phyloP scores from a whole-genome alignment of 2,888 invertebrate species.

The Epinotia nisella region DNA sequence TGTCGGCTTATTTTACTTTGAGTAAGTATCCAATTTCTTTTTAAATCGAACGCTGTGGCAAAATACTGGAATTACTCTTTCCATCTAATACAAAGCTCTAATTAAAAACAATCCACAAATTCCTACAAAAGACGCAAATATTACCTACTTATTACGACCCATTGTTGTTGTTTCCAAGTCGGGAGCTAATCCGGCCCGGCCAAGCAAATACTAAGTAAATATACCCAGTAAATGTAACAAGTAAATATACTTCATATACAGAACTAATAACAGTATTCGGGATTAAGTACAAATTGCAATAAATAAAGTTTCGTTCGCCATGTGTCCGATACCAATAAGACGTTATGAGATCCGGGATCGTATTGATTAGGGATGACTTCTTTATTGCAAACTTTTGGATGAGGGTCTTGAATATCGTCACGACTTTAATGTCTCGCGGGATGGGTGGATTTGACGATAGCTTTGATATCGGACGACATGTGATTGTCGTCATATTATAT shows the following conservation, averaged over 20 bases:
- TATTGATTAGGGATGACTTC: conserved; percentile 31
- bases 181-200: conserved; percentile 5
- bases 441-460: not conserved
- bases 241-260: conserved; percentile 29
- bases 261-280: conserved; percentile 41
- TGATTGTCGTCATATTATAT: too few species aligned
- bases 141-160: conserved; percentile 25
- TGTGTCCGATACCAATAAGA: conserved; percentile 37
- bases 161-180: conserved; percentile 28
- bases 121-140: conserved; percentile 30
- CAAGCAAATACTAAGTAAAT: conserved; percentile 31
- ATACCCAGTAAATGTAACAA: conserved; percentile 19
- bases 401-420: not conserved
- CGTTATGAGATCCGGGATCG: conserved; percentile 29
- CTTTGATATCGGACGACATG: not conserved
- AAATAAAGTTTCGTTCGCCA: conserved; percentile 35
- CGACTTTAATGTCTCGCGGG: not conserved
- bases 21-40: not conserved
- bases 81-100: conserved; percentile 1
- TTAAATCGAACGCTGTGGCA: not conserved
- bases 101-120: conserved; percentile 28
- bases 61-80: not conserved
- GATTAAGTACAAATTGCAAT: conserved; percentile 43
- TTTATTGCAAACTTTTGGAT: conserved; percentile 30
- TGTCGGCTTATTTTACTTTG: not conserved